Evolutionary conservation across 2,888 invertebrate species (phyloP), one percentile per base, ranked within the genome.

Genomic region (Entomobrya multifasciata): DNA sequence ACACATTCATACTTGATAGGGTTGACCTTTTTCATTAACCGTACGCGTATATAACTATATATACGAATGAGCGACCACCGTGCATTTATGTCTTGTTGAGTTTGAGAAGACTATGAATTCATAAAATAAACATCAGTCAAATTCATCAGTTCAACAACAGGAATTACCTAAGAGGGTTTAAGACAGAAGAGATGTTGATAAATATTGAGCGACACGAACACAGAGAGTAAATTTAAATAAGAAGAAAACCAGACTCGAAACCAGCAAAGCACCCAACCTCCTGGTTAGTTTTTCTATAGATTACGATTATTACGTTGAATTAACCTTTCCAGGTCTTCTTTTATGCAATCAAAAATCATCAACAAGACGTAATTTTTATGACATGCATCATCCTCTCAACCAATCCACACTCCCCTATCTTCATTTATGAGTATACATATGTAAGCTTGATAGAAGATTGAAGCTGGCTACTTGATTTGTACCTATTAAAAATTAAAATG

Each of bases 171-270:
- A 62, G 36, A 30, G 30, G 4, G 22, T 62, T n/a, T n/a, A n/a
- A 62, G 36, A 25, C 25, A n/a, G n/a, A 15, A 52, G 52, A 77
- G 25, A 60, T 36, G 44, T 36, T 76, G 47, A 70, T 44, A 65
- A 36, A 65, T 36, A 65, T 65, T 76, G 80, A 44, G 52, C 20
- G 44, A 27, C n/a, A n/a, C n/a, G n/a, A n/a, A n/a, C n/a, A n/a
- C 70, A 55, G 57, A 25, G 70, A 47, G 30, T n/a, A 72, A 82
- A 22, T 52, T 17, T 30, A 36, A 27, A 41, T 13, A 4, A 83
- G 83, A 83, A 76, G 83, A 76, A 83, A 83, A 83, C 62, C 83
- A 83, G 83, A 83, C 25, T 65, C 83, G n/a, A n/a, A n/a, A n/a
- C n/a, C n/a, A n/a, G n/a, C n/a, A n/a, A n/a, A n/a, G n/a, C n/a